Evolutionary conservation across 37 sponge, comb jelly and placozoan genomes (phyloP).

Genomic region (Crambe crambe): DNA sequence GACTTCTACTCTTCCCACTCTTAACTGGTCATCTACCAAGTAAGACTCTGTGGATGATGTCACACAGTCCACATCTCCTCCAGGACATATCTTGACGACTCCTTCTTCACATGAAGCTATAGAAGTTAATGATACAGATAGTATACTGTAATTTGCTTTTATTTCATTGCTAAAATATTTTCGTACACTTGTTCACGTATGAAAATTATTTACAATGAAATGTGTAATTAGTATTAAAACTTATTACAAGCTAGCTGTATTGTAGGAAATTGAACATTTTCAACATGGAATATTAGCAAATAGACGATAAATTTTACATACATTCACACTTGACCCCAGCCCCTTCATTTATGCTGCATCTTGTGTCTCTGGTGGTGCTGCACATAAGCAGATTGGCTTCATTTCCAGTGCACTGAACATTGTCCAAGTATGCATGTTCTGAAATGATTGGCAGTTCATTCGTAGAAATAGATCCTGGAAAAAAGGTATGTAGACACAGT

Average conservation of each 20-base stretch:
- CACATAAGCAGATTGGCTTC: conserved; percentile 39
- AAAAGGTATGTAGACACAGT: not conserved
- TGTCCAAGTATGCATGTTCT: conserved; percentile 20
- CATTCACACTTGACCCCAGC: conserved; percentile 46
- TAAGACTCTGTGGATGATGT: not conserved
- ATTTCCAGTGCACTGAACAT: conserved; percentile 44
- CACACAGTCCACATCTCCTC: conserved; percentile 3
- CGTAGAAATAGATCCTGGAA: not conserved
- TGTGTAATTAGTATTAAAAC: not conserved
- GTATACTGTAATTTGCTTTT: too few relatives aligned
- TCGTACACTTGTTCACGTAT: too few relatives aligned
- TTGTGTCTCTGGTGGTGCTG: not conserved
- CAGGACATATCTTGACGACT: conserved; percentile 1
- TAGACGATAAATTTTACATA: too few relatives aligned
- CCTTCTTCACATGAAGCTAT: not conserved
- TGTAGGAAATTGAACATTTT: too few relatives aligned
- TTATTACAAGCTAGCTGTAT: too few relatives aligned
- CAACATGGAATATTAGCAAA: too few relatives aligned
- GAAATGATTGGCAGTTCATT: not conserved
- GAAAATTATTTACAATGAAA: not conserved
- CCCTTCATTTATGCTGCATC: conserved; percentile 13
- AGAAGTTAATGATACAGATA: not conserved
- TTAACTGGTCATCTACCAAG: conserved; percentile 12
- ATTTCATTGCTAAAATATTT: too few relatives aligned
- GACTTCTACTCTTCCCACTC: conserved; percentile 37